Conservation (phyloP, 2,888 invertebrate species). For the Griposia aprilina region DNA sequence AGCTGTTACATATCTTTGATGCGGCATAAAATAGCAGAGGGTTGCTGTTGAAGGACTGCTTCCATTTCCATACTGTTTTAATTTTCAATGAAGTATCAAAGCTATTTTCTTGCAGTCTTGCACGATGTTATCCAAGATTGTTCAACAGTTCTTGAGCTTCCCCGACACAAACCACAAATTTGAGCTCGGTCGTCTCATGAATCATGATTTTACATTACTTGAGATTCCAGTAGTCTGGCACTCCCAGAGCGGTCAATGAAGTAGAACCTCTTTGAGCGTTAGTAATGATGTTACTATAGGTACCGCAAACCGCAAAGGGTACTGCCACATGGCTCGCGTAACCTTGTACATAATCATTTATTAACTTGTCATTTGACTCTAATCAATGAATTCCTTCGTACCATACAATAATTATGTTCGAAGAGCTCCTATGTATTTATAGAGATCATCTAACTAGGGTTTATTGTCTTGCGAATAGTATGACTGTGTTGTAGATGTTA, state of each 20-base stretch:
- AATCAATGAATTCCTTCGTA: background rate
- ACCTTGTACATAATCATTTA: background rate
- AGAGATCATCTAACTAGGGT: background rate
- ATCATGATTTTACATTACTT: too few relatives aligned
- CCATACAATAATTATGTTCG: background rate
- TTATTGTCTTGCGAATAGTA: background rate
- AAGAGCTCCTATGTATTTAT: background rate
- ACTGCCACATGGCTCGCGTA: background rate
- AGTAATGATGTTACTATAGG: background rate
- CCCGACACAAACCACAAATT: background rate
- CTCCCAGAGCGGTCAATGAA: background rate
- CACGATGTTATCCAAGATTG: background rate
- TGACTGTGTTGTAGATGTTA: background rate
- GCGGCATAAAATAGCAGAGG: background rate
- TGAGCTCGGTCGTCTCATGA: too few relatives aligned
- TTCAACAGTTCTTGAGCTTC: background rate
- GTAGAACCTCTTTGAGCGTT: background rate
- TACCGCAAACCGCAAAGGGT: constrained; percentile 31
- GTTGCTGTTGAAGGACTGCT: background rate
- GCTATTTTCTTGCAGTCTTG: background rate
- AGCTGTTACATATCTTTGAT: background rate
- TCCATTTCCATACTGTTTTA: background rate
- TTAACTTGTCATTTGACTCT: constrained; percentile 15
- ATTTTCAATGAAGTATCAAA: background rate
- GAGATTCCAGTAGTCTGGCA: background rate